Evolutionary conservation across 2,888 invertebrate genomes (phyloP), one percentile per base, ranked within the genome.

Genomic region (Metallyticus violacea): DNA sequence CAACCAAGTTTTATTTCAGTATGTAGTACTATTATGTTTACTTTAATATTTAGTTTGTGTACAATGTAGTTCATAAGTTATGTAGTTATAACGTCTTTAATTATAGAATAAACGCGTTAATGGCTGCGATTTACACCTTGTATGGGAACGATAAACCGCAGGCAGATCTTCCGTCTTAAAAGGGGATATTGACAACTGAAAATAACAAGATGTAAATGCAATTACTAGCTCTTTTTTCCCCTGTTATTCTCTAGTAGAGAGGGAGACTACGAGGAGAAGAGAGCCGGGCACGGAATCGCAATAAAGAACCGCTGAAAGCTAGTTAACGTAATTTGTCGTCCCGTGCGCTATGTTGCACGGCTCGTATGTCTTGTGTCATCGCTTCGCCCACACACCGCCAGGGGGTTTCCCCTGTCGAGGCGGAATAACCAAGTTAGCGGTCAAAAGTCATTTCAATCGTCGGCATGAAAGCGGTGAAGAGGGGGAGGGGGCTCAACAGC

Each of bases 351-450:
- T 62, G 40, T 62, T 40, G 40, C 40, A 15, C 40, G 40, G 40
- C 9, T 15, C 15, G 40, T 62, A 62, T 62, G 40, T 62, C 40
- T 62, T 62, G 40, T 62, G 40, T 62, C 40, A 62, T 62, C 40
- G 40, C 40, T 62, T 81, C 30, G 81, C 80, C 30, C 30, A 30
- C 81, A 30, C 30, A 25, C 29, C 77, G 27, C 77, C 77, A 62
- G 40, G 40, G 40, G 40, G 40, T 15, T 62, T 62, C 76, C 25
- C 77, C 83, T 27, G 82, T 3, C 79, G 79, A 22, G 22, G 28
- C 22, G 28, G n/a, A 27, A 29, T 77, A 83, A 83, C 83, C 77
- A 83, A 77, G 83, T 83, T 83, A 83, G 83, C 83, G 83, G 83
- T 83, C 83, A 28, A 77, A 77, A 83, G 77, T 83, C 83, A 83